Base-by-base conservation (phyloP, 2,797 vertebrate genomes). In the Poecile montanus region DNA sequence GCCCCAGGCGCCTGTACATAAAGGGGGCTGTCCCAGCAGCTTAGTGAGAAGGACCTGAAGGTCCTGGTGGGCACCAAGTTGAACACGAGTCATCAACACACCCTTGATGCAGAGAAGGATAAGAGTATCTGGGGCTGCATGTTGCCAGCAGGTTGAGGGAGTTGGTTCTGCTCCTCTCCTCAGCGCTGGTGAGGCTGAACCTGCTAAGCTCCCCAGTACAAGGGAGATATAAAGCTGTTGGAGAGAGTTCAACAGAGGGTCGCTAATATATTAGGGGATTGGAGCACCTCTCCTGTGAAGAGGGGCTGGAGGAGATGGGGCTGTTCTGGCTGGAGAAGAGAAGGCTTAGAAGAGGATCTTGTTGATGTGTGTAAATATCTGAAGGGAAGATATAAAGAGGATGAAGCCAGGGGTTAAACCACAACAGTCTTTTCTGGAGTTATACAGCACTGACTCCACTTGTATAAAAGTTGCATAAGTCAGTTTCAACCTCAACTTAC, bases 1-100 rank as follows among this genome's bases (percentile, higher is more conserved):
- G 19, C 29, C 17, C 17, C 45, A 38, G 45, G 36, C 0, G 0
- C 47, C 23, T 1, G 0, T 56, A 57, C 2, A 0, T 17, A 14
- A 58, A 61, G 27, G 25, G 34, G 34, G 13, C 57, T 70, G 44
- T 14, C 70, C 50, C 70, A 76, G 22, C 42, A 65, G 48, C 36
- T 91, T 54, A 60, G 45, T 27, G 40, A 81, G 63, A 65, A 65
- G 34, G 36, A 58, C n/a, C 15, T 16, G n/a, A 60, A 22, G 13
- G 47, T 60, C 47, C 58, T 44, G n/a, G 29, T 61, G 38, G 38
- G 56, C 45, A 29, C 34, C 20, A 30, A 45, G n/a, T 7, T 78
- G 34, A 72, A 61, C 6, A 5, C 0, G 3, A 75, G 50, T 42
- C 88, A 68, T 45, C 10, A 18, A 23, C 3, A 13, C 9, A 3